A percentile compares a stretch with the other conserved stretches of the same genome.
phyloP scores from a whole-genome alignment of 2,113 vertebrate genomes.

The Oncorhynchus keta region DNA sequence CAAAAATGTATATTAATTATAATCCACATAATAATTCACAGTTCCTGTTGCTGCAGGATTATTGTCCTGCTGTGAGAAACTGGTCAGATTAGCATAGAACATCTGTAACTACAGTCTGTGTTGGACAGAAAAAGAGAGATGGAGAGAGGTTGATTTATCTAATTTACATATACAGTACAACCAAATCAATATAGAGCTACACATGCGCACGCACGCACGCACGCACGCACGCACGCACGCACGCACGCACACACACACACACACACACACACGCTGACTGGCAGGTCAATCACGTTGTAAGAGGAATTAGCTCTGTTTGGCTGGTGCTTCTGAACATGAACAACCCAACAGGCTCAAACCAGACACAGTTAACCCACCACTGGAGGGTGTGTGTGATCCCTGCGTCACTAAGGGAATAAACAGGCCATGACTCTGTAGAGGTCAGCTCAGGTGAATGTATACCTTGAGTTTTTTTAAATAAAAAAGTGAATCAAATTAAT shows the following conservation, averaged over 20 bases:
- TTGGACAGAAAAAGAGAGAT: too few relatives aligned
- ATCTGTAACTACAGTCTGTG: too few relatives aligned
- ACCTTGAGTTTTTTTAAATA: too few relatives aligned
- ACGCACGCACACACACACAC: too few relatives aligned
- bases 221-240: neutral
- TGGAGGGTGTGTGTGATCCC: neutral
- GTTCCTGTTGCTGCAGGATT: too few relatives aligned
- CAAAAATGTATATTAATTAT: too few relatives aligned
- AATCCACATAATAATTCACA: too few relatives aligned
- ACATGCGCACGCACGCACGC: neutral
- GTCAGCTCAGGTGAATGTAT: too few relatives aligned
- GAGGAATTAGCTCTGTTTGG: conserved; percentile 8
- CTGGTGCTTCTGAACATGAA: neutral
- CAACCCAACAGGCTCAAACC: neutral
- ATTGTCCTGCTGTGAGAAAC: neutral
- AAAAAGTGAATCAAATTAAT: too few relatives aligned
- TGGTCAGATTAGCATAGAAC: neutral
- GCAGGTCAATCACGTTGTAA: neutral
- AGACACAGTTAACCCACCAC: neutral
- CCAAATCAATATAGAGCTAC: conserved; percentile 29
- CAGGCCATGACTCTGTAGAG: neutral
- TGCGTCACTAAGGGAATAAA: neutral
- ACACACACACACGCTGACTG: neutral
- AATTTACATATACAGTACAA: conserved; percentile 18
- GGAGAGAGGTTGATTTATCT: neutral